Evolutionary conservation across 1,140 invertebrate genomes (phyloP), one percentile per base, ranked within the genome.

Genomic region (Colletes gigas): DNA sequence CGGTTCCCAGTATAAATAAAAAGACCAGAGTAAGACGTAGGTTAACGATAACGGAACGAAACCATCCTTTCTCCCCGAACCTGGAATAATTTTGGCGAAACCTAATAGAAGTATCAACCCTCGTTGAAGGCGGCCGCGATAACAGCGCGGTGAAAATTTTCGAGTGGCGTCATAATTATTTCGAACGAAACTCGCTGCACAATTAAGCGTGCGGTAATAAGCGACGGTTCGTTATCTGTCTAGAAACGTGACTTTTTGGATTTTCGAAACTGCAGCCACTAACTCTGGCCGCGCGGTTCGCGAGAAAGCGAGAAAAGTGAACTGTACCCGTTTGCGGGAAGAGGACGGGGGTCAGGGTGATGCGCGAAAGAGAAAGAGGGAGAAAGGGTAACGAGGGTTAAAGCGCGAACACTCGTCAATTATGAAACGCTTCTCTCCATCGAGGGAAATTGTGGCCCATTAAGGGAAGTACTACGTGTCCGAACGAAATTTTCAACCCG

Each of bases 401-500:
- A 84, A 88, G 81, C 83, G 81, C 71, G 87, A 88, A 82, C 83
- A 88, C 87, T 88, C 87, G 87, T 84, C 87, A 88, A 88, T 88
- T 88, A 88, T 88, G 78, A 88, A 88, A 83, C 77, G 87, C 75
- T 88, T 67, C 83, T 73, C 78, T 77, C 67, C 76, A 72, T 83
- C 68, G 77, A 21, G 62, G 62, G 73, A 77, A 88, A 88, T 88
- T 88, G 80, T 62, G 66, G 50, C 77, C 86, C 86, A 88, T 88
- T 88, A 88, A 87, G 83, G 85, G 68, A 85, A 85, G 83, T 82
- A 80, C 62, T 84, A 88, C 86, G 86, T 87, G 86, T 87, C 81
- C 83, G 78, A 85, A 60, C 52, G 83, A 87, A 87, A 88, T 87
- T 88, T 85, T 87, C 78, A 68, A 66, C 74, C 30, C 41, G 4